A percentile compares a stretch with the other conserved stretches of the same genome.
Conservation (phyloP, 1,140 invertebrate species). For the Diachasmimorpha longicaudata region DNA sequence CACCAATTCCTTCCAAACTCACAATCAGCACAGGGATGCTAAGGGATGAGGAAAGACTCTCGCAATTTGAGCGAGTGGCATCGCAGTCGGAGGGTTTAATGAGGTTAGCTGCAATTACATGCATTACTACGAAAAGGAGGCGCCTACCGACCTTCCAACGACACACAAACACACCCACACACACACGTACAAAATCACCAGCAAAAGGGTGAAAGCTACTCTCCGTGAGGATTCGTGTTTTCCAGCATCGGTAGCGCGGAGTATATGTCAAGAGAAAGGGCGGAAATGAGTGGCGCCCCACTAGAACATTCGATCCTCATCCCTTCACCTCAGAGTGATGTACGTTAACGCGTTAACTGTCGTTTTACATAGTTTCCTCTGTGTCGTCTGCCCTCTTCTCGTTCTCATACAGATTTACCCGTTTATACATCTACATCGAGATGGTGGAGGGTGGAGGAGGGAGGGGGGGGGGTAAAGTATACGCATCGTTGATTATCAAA, state of each 20-base stretch:
- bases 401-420: neutral
- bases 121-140: conserved; percentile 54
- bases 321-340: conserved; percentile 4
- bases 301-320: neutral
- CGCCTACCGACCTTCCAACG: neutral
- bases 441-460: too few species aligned
- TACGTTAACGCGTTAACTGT: conserved; percentile 40
- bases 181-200: neutral
- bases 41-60: neutral
- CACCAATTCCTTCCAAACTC: too few species aligned
- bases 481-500: conserved; percentile 51
- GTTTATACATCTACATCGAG: too few species aligned
- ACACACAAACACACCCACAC: neutral
- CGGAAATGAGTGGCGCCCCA: conserved; percentile 16
- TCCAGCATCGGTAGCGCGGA: neutral
- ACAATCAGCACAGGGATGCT: neutral
- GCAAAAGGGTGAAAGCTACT: neutral
- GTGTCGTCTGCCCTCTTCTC: conserved; percentile 22
- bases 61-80: conserved; percentile 55
- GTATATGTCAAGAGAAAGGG: neutral
- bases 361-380: conserved; percentile 7
- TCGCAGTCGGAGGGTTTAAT: conserved; percentile 57
- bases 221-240: neutral
- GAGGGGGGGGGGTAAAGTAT: neutral
- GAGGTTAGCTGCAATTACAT: conserved; percentile 62